These are phyloP conservation scores for Drosophila rhopaloa DNA, from an alignment of 1,140 invertebrate genomes.

Conservation along the genomic window DNA sequence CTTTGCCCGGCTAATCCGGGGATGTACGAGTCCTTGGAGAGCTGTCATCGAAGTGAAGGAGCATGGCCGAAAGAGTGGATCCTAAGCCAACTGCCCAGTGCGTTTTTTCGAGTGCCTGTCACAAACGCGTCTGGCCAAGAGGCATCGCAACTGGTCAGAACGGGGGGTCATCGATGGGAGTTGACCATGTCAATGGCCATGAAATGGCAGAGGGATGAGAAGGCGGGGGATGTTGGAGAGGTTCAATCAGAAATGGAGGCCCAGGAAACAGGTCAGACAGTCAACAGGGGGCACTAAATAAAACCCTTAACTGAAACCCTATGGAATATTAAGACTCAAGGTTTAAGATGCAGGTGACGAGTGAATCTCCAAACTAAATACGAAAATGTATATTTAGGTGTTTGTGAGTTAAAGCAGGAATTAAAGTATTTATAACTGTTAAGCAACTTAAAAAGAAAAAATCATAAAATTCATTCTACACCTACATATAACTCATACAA, in stretches of 20 bases:
- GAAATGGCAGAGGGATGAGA: constrained; percentile 10
- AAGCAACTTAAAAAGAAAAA: too few species aligned
- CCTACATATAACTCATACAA: too few species aligned
- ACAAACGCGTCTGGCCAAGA: constrained; percentile 41
- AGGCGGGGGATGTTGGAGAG: constrained; percentile 5
- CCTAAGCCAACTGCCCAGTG: constrained; percentile 56
- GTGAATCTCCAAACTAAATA: too few species aligned
- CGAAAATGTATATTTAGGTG: too few species aligned
- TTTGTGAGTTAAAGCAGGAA: too few species aligned
- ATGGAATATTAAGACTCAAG: neutral
- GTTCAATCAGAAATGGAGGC: constrained; percentile 18
- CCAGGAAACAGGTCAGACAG: constrained; percentile 23
- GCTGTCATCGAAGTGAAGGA: constrained; percentile 9
- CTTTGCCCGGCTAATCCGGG: constrained; percentile 61
- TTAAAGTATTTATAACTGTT: too few species aligned
- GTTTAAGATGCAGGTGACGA: neutral
- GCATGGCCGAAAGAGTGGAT: neutral
- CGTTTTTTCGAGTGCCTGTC: constrained; percentile 56
- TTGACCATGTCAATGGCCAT: constrained; percentile 38
- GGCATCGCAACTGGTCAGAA: constrained; percentile 42
- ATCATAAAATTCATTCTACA: too few species aligned
- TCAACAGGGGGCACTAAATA: constrained; percentile 10
- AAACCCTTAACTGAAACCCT: neutral
- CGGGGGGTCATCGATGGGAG: constrained; percentile 37
- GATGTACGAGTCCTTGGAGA: constrained; percentile 17